Percentiles rank a stretch among this genome's conserved stretches.
Evolutionary conservation across 2,797 vertebrate species (phyloP).

Genomic region (Argyrosomus regius): DNA sequence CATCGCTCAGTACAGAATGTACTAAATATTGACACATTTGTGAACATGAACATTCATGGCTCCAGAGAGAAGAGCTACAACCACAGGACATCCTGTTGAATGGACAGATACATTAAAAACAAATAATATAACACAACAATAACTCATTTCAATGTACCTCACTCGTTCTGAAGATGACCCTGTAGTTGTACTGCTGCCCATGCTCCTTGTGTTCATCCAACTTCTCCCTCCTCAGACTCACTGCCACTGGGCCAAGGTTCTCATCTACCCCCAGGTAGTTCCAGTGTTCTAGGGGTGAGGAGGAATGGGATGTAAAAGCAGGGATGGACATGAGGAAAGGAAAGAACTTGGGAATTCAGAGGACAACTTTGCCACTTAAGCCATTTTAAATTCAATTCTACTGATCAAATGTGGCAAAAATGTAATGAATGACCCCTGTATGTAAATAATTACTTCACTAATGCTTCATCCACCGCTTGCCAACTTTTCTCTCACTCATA

Average conservation of each 20-base stretch:
- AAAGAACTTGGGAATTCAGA: background rate
- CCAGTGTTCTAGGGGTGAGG: constrained; percentile 90
- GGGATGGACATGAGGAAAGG: background rate
- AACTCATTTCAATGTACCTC: constrained; percentile 86
- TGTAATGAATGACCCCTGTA: background rate
- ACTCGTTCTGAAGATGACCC: constrained; percentile 97
- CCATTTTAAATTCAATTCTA: background rate
- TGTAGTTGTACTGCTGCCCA: constrained; percentile 95
- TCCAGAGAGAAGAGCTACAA: constrained; percentile 20
- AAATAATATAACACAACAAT: background rate
- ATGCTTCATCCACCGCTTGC: background rate
- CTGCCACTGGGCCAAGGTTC: constrained; percentile 95
- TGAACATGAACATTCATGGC: constrained; percentile 34
- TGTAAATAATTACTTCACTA: background rate
- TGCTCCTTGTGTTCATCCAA: constrained; percentile 97
- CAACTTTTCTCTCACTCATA: background rate
- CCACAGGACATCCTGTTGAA: constrained; percentile 25
- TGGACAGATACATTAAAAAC: background rate
- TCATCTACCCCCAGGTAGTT: constrained; percentile 99
- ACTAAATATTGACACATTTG: constrained; percentile 44
- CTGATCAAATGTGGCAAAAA: background rate
- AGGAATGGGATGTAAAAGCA: constrained; percentile 1
- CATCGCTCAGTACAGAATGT: constrained; percentile 49
- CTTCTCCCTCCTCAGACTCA: constrained; percentile 97
- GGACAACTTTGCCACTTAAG: background rate